Percentiles rank a stretch among this genome's conserved stretches.
phyloP scores from a whole-genome alignment of 1,140 invertebrate genomes.

The Patella vulgata region DNA sequence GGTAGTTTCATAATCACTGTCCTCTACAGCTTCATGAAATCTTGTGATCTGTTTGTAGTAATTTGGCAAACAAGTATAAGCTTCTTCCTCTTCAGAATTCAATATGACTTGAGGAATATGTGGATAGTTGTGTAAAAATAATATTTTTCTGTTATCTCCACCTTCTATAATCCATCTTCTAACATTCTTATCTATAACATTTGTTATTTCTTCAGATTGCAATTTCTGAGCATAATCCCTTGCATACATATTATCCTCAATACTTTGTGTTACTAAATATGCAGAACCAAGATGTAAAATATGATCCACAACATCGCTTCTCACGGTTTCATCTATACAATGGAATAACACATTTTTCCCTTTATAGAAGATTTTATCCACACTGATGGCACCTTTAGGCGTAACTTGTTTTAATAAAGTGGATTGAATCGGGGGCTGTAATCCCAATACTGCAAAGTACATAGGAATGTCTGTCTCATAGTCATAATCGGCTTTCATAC shows the following conservation, averaged over 20 bases:
- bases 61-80: not conserved
- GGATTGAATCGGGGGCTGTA: conserved; percentile 24
- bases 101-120: conserved; percentile 31
- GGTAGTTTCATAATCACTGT: conserved; percentile 33
- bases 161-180: conserved; percentile 41
- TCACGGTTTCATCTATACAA: conserved; percentile 43
- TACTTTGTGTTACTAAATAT: conserved; percentile 44
- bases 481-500: conserved; percentile 36
- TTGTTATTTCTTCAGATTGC: not conserved
- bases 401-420: conserved; percentile 31
- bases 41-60: conserved; percentile 25
- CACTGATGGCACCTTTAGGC: conserved; percentile 26
- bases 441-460: conserved; percentile 41
- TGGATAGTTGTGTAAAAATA: conserved; percentile 46
- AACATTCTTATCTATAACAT: conserved; percentile 24
- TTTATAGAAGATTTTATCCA: conserved; percentile 45
- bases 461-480: conserved; percentile 48
- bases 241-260: conserved; percentile 29
- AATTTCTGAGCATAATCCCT: conserved; percentile 28
- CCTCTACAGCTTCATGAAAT: conserved; percentile 37
- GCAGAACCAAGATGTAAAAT: conserved; percentile 45
- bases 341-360: conserved; percentile 47
- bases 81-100: conserved; percentile 11
- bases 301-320: conserved; percentile 33
- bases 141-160: conserved; percentile 38